Evolutionary conservation across 2,888 invertebrate genomes (phyloP).

Genomic region (Odontomyia ornata): DNA sequence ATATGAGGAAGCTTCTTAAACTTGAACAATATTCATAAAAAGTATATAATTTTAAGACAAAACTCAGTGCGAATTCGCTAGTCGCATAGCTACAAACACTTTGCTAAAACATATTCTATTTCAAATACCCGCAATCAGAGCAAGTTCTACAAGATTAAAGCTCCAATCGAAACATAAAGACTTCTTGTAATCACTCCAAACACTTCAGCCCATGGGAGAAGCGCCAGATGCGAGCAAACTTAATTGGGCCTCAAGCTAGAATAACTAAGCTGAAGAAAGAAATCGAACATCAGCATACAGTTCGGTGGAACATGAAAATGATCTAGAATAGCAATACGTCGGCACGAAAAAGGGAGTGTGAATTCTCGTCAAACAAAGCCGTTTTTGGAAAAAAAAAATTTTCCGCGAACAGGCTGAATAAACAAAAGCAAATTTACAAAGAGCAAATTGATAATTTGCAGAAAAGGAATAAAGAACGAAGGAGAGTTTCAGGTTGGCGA

Average conservation of each 20-base stretch:
- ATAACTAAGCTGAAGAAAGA: conserved; percentile 62
- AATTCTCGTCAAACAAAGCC: conserved; percentile 72
- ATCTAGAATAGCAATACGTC: conserved; percentile 76
- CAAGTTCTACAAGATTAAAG: conserved; percentile 28
- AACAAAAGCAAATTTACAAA: conserved; percentile 68
- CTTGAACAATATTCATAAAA: too few relatives aligned
- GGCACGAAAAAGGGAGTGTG: conserved; percentile 70
- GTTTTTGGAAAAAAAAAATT: conserved; percentile 70
- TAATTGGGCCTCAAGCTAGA: conserved; percentile 71
- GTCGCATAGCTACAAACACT: too few relatives aligned
- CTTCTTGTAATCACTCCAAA: conserved; percentile 32
- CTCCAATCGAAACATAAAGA: conserved; percentile 40
- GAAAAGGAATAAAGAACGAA: conserved; percentile 70
- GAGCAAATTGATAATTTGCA: conserved; percentile 70
- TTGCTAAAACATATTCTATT: too few relatives aligned
- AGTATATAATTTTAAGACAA: too few relatives aligned
- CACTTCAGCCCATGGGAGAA: conserved; percentile 70
- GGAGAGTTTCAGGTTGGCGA: too few relatives aligned
- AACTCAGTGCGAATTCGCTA: too few relatives aligned
- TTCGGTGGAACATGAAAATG: conserved; percentile 76
- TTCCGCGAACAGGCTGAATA: conserved; percentile 55
- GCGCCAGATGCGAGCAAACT: conserved; percentile 71
- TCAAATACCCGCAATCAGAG: too few relatives aligned
- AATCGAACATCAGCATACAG: conserved; percentile 73
- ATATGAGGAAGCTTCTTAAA: too few relatives aligned